Conservation (phyloP, 2,888 invertebrate genomes). For the Elysia crispata region DNA sequence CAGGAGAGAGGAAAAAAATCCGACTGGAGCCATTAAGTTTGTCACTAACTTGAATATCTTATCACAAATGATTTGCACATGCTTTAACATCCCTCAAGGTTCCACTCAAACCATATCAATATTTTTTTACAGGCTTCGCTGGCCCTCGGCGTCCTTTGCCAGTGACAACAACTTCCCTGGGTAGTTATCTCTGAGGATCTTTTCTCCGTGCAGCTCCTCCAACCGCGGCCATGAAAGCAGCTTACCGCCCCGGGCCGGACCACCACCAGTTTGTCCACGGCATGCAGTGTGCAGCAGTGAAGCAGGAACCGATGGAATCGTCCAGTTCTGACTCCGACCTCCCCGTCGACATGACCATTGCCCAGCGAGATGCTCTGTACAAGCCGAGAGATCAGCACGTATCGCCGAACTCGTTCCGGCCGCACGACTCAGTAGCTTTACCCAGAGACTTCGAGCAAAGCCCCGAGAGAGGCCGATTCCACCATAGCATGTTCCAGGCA, state of each 20-base stretch:
- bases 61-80: too few species aligned
- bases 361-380: background rate
- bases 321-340: background rate
- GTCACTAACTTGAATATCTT: too few species aligned
- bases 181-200: too few species aligned
- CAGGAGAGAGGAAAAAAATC: too few species aligned
- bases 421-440: background rate
- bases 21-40: too few species aligned
- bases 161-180: too few species aligned
- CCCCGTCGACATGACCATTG: conserved; percentile 33
- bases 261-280: background rate
- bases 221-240: too few species aligned
- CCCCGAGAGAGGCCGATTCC: background rate
- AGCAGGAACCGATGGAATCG: conserved; percentile 1
- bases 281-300: background rate
- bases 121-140: too few species aligned
- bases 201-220: too few species aligned
- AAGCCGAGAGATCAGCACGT: background rate
- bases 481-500: background rate
- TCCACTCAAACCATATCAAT: too few species aligned
- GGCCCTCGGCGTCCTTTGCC: too few species aligned
- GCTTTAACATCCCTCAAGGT: too few species aligned
- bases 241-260: background rate
- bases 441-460: background rate
- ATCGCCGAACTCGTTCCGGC: background rate